Percentiles rank a stretch among this genome's conserved stretches.
Conservation (phyloP, 1,140 invertebrate species). For the Drosophila lacertosa region DNA sequence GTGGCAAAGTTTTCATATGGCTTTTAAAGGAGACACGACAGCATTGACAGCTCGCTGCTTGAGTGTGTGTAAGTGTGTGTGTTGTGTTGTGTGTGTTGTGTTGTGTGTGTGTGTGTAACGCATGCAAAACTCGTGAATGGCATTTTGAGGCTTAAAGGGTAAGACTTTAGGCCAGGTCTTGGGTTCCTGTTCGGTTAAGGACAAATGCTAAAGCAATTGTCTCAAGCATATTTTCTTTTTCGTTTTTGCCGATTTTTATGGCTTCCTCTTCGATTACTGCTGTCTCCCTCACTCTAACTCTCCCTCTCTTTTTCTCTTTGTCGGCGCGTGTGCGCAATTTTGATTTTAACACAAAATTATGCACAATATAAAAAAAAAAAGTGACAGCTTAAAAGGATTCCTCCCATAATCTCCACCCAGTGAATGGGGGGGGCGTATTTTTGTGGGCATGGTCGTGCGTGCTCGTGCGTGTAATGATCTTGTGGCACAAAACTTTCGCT, state of each 20-base stretch:
- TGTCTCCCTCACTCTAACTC: neutral
- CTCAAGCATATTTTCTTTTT: constrained; percentile 61
- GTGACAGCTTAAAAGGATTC: constrained; percentile 80
- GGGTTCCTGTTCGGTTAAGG: neutral
- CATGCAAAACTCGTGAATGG: constrained; percentile 50
- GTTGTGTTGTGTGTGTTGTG: constrained; percentile 6
- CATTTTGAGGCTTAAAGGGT: constrained; percentile 50
- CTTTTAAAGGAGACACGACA: constrained; percentile 39
- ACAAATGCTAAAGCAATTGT: constrained; percentile 68
- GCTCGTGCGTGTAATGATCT: constrained; percentile 69
- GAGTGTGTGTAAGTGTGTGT: neutral
- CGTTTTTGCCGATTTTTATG: constrained; percentile 32
- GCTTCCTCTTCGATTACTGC: neutral
- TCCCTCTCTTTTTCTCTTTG: neutral
- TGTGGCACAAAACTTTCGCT: constrained; percentile 54
- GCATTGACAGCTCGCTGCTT: constrained; percentile 27
- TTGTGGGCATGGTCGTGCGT: constrained; percentile 15
- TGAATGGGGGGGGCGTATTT: neutral
- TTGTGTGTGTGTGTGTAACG: constrained; percentile 16
- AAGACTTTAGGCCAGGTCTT: constrained; percentile 1
- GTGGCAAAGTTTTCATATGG: constrained; percentile 41
- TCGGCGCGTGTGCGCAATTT: constrained; percentile 66
- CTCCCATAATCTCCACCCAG: constrained; percentile 57
- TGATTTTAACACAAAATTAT: constrained; percentile 81
- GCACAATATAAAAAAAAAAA: constrained; percentile 66